These are phyloP conservation scores for Drosophila parvula DNA, from an alignment of 1,140 invertebrate species.

Conservation along the genomic window DNA sequence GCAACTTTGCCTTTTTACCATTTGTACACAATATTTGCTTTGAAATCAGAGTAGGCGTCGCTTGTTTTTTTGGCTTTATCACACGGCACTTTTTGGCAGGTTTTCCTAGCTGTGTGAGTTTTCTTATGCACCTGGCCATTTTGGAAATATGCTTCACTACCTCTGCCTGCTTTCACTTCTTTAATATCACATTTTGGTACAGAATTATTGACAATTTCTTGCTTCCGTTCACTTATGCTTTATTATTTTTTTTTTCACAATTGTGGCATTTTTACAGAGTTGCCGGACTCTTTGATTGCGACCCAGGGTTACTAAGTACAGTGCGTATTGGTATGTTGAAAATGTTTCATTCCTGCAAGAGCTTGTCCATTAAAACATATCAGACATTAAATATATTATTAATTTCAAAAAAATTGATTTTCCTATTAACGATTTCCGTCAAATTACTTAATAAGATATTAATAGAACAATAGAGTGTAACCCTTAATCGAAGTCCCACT, in stretches of 20 bases:
- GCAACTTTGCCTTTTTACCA: conserved; percentile 12
- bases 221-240: conserved; percentile 11
- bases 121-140: neutral
- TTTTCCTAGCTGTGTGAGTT: no score
- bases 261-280: conserved; percentile 39
- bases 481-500: neutral
- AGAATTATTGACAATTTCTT: conserved; percentile 30
- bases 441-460: neutral
- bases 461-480: neutral
- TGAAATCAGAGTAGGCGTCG: conserved; percentile 28
- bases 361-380: no score
- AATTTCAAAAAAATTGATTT: no score
- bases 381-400: no score
- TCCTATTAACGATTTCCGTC: neutral
- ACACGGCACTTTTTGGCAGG: neutral
- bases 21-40: conserved; percentile 61
- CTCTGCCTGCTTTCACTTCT: neutral
- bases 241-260: conserved; percentile 63
- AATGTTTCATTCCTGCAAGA: neutral
- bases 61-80: conserved; percentile 30
- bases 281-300: conserved; percentile 16
- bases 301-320: conserved; percentile 10
- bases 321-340: neutral
- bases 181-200: conserved; percentile 12
- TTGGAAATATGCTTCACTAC: neutral